A percentile compares a stretch with the other conserved stretches of the same genome.
Evolutionary conservation across 2,113 vertebrate genomes (phyloP).

Genomic region (Otus sunia): DNA sequence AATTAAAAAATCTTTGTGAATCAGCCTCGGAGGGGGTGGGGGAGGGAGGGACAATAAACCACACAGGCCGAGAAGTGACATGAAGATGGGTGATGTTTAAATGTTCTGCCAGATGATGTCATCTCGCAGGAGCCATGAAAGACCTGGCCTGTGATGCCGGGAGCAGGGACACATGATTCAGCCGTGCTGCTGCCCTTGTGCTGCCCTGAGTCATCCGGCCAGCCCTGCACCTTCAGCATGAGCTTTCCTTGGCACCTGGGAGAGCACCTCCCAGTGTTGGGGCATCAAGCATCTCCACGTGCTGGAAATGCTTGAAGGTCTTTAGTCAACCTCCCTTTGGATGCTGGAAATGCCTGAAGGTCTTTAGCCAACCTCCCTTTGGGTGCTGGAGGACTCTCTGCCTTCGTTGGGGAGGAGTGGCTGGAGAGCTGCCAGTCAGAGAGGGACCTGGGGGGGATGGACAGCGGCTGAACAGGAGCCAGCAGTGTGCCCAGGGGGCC

Average conservation of each 20-base stretch:
- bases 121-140: not conserved
- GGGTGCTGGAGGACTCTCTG: not conserved
- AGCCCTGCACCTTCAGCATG: not conserved
- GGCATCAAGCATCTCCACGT: not conserved
- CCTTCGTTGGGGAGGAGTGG: no score
- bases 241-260: not conserved
- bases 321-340: not conserved
- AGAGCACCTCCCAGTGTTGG: not conserved
- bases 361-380: not conserved
- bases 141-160: not conserved
- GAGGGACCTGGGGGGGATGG: no score
- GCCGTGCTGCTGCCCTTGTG: not conserved
- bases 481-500: no score
- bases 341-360: not conserved
- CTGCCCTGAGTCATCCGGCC: not conserved
- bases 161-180: not conserved
- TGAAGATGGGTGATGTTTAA: not conserved
- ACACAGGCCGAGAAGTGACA: not conserved
- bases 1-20: slow-evolving; percentile 45
- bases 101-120: not conserved
- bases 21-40: slow-evolving; percentile 16
- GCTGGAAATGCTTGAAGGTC: not conserved
- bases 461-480: no score
- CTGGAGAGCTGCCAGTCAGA: no score
- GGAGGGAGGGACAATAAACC: not conserved